phyloP scores from a whole-genome alignment of 2,888 invertebrate species.

The Sinhomidia bicolor region DNA sequence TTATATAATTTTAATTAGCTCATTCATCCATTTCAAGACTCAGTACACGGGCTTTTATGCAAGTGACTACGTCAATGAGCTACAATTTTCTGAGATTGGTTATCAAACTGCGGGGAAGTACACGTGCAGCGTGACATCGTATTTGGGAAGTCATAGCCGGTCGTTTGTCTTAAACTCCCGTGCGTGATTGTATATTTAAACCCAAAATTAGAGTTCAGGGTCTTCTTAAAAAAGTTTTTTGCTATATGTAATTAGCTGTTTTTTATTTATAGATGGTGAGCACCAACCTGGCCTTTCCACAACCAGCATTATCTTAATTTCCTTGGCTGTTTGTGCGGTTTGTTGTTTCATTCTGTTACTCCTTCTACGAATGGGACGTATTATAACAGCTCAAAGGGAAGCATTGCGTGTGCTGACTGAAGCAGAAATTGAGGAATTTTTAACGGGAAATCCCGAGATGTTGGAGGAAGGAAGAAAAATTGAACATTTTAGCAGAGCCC shows the following conservation, averaged over 20 bases:
- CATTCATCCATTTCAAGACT: no score
- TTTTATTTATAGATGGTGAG: no score
- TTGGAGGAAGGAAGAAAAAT: not conserved
- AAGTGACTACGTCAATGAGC: not conserved
- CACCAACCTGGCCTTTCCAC: not conserved
- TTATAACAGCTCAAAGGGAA: conserved; percentile 38
- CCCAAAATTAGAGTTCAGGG: no score
- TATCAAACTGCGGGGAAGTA: conserved; percentile 44
- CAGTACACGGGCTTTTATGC: no score
- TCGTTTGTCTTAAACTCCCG: not conserved
- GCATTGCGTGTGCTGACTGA: conserved; percentile 57
- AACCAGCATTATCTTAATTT: not conserved
- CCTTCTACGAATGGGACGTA: conserved; percentile 18
- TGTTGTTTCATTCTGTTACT: not conserved
- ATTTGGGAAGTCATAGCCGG: conserved; percentile 40
- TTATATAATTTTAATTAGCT: no score
- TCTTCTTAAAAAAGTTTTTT: no score
- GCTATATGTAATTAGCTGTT: no score
- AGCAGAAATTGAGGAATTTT: conserved; percentile 59
- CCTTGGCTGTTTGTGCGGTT: not conserved
- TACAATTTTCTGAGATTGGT: conserved; percentile 32
- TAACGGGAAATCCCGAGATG: conserved; percentile 50
- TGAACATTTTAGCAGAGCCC: not conserved
- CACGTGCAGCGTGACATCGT: conserved; percentile 28
- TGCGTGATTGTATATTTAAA: not conserved